Evolutionary conservation across 1,140 invertebrate genomes (phyloP).

Genomic region (Trachymyrmex cornetzi): DNA sequence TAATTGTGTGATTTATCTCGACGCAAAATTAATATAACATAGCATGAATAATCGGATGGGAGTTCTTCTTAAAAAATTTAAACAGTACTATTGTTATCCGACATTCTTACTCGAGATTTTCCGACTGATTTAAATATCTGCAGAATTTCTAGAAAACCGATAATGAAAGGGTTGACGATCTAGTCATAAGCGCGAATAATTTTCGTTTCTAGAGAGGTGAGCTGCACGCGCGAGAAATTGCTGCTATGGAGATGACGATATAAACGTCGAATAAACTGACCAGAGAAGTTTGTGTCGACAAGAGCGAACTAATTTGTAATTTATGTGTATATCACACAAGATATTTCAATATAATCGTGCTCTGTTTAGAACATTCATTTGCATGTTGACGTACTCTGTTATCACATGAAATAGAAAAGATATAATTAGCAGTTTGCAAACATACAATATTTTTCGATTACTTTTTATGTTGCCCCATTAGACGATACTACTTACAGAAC

Average conservation of each 20-base stretch:
- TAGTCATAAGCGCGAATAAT: neutral
- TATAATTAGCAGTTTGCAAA: neutral
- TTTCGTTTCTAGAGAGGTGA: slow-evolving; percentile 41
- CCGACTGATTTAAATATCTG: slow-evolving; percentile 14
- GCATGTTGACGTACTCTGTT: neutral
- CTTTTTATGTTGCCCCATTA: neutral
- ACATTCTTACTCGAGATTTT: neutral
- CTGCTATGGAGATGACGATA: slow-evolving; percentile 6
- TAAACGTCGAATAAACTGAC: slow-evolving; percentile 67
- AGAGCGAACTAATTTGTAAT: slow-evolving; percentile 76
- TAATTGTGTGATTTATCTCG: neutral
- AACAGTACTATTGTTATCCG: neutral
- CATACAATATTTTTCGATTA: neutral
- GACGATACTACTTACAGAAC: neutral
- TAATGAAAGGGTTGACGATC: slow-evolving; percentile 22
- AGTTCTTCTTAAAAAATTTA: neutral
- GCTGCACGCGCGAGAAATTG: slow-evolving; percentile 1
- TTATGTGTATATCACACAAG: slow-evolving; percentile 42
- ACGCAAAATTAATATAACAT: neutral
- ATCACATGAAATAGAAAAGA: neutral
- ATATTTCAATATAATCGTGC: neutral
- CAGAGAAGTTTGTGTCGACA: slow-evolving; percentile 56
- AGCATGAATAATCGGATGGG: neutral
- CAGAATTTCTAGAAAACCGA: slow-evolving; percentile 15
- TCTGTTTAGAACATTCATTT: neutral